Evolutionary conservation across 53 echinoderm and acorn worm genomes (phyloP), one percentile per base, ranked within the genome.

Genomic region (Actinopyga echinites): DNA sequence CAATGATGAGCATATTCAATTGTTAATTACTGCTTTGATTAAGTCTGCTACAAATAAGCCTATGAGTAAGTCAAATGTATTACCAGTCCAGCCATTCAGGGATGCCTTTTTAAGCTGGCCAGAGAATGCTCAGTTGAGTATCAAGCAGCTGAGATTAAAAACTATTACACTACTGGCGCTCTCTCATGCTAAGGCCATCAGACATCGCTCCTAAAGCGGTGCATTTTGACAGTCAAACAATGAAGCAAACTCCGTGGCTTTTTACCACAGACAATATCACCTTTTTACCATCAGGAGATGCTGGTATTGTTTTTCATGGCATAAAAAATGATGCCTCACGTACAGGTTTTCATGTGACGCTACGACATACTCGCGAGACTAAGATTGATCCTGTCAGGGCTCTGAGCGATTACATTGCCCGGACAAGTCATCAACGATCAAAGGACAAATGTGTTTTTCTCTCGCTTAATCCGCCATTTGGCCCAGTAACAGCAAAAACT

Each of bases 201-300:
- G 89, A 89, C 80, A 85, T 89, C 60, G 84, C 89, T 5, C 89
- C 85, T 28, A 68, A 79, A 34, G 59, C 79, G 4, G 30, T 80
- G 57, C 36, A 62, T 28, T 79, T 85, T 58, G 56, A 77, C 55
- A 60, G n/a, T 44, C 36, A 62, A 2, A 32, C 29, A 22, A 19
- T 20, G 20, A 60, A 28, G 9, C 45, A 45, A 28, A 21, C 55
- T 25, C 30, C 20, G 38, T 57, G 29, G 21, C 17, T 83, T 24
- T 83, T 88, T 38, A 55, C 40, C 21, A 78, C 54, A 30, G 19
- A 84, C 38, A 61, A 88, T 53, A 58, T 88, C 5, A 29, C n/a
- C 0, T 88, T 88, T 75, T 26, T 69, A 2, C 53, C 53, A 2
- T 44, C 74, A 6, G 88, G 83, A 29, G 57, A 73, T 30, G 83